Conservation (phyloP, 2,113 vertebrate genomes). For the Cisticola juncidis region DNA sequence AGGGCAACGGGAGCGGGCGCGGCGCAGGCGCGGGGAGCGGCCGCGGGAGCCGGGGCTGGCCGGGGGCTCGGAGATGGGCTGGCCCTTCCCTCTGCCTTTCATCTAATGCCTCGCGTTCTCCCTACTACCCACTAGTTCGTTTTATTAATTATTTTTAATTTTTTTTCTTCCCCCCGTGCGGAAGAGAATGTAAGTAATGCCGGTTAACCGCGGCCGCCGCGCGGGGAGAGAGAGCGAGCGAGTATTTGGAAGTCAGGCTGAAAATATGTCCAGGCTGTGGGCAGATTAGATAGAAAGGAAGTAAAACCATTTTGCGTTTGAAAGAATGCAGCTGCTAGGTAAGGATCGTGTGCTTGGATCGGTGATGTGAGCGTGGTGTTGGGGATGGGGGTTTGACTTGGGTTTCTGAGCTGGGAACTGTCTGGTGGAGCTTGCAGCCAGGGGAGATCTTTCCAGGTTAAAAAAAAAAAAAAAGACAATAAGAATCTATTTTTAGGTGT, state of each 20-base stretch:
- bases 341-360: slow-evolving; percentile 64
- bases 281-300: slow-evolving; percentile 76
- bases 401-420: slow-evolving; percentile 30
- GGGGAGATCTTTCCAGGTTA: slow-evolving; percentile 61
- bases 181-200: slow-evolving; percentile 79
- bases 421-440: slow-evolving; percentile 28
- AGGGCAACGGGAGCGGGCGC: slow-evolving; percentile 67
- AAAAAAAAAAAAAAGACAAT: slow-evolving; percentile 52
- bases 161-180: not conserved
- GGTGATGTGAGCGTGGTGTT: not conserved
- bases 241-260: slow-evolving; percentile 72
- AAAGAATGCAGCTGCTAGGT: slow-evolving; percentile 80
- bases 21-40: not conserved
- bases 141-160: not conserved
- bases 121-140: not conserved
- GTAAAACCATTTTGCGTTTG: slow-evolving; percentile 73
- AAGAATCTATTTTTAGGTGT: slow-evolving; percentile 67
- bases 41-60: slow-evolving; percentile 75
- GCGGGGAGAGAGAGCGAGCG: slow-evolving; percentile 63
- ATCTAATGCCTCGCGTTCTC: slow-evolving; percentile 69
- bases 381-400: slow-evolving; percentile 11
- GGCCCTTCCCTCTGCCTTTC: slow-evolving; percentile 78
- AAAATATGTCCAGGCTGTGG: slow-evolving; percentile 68
- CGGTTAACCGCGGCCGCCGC: slow-evolving; percentile 69
- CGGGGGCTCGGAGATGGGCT: slow-evolving; percentile 78